Evolutionary conservation across 1,140 invertebrate genomes (phyloP).

Genomic region (Tetraneura akinire): DNA sequence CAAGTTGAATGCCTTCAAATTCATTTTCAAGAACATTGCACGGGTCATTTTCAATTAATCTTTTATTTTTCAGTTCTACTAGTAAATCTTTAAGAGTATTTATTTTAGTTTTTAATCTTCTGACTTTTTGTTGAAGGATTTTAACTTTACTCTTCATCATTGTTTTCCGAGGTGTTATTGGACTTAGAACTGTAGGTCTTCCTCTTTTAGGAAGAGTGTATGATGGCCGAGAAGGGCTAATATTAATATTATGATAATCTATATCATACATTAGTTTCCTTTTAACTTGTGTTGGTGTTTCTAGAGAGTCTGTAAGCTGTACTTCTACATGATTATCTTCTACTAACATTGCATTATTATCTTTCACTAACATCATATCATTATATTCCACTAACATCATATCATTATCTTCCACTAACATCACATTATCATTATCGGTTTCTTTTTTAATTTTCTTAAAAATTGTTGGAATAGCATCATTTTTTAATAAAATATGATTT

Average conservation of each 20-base stretch:
- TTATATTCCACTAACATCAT: too few species aligned
- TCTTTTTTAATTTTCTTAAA: too few species aligned
- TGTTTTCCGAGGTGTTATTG: background rate
- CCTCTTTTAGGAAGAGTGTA: constrained; percentile 6
- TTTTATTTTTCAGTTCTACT: background rate
- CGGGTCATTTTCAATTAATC: background rate
- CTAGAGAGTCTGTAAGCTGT: background rate
- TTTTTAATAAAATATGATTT: constrained; percentile 10
- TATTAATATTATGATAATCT: background rate
- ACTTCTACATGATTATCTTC: background rate
- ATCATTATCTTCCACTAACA: too few species aligned
- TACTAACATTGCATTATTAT: too few species aligned
- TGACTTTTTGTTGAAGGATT: constrained; percentile 1
- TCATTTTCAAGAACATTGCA: background rate
- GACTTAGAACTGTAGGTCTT: constrained; percentile 2
- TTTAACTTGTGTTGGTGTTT: too few species aligned
- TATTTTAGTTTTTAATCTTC: background rate
- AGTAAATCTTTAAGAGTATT: background rate
- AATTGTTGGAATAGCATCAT: background rate
- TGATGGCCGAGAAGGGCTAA: constrained; percentile 15
- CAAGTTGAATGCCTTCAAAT: background rate
- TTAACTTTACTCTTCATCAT: background rate
- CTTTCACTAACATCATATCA: too few species aligned
- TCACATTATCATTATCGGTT: too few species aligned
- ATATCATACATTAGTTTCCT: background rate